A percentile compares a stretch with the other conserved stretches of the same genome.
These are phyloP conservation scores for Drosophila subobscura DNA, from an alignment of 1,140 invertebrate genomes.

Conservation along the genomic window DNA sequence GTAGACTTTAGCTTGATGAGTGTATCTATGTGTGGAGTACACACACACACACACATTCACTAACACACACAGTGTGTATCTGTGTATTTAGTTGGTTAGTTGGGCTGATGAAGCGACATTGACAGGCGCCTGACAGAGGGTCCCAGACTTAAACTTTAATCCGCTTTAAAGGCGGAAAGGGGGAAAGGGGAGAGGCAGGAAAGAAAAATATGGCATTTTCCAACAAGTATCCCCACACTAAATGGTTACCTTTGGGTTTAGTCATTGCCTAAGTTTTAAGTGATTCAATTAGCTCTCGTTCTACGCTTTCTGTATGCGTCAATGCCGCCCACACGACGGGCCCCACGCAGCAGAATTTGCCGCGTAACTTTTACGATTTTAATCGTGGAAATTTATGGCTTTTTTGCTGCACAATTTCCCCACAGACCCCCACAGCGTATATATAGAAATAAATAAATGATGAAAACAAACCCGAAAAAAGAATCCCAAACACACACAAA, in stretches of 20 bases:
- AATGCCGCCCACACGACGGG: conserved; percentile 26
- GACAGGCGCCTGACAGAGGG: conserved; percentile 14
- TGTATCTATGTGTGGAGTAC: conserved; percentile 38
- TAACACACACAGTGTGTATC: conserved; percentile 12
- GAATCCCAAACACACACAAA: conserved; percentile 31
- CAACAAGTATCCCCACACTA: background rate
- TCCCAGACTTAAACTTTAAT: conserved; percentile 34
- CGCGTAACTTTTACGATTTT: conserved; percentile 75
- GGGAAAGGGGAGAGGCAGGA: conserved; percentile 10
- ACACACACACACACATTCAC: conserved; percentile 3
- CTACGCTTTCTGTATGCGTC: conserved; percentile 6
- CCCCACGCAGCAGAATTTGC: conserved; percentile 25
- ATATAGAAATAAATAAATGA: conserved; percentile 67
- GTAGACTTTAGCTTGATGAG: conserved; percentile 55
- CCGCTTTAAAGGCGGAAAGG: conserved; percentile 42
- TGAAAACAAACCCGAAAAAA: conserved; percentile 43
- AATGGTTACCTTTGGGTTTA: too few relatives aligned
- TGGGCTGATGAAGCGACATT: conserved; percentile 53
- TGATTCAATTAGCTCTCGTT: background rate
- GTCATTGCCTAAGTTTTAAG: too few relatives aligned
- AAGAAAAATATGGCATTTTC: background rate
- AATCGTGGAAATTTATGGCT: conserved; percentile 76
- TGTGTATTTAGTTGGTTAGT: conserved; percentile 56
- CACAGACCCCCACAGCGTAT: conserved; percentile 32
- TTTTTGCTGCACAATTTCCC: conserved; percentile 64